Evolutionary conservation across 1,140 invertebrate species (phyloP).

Genomic region (Plectrocnemia conspersa): DNA sequence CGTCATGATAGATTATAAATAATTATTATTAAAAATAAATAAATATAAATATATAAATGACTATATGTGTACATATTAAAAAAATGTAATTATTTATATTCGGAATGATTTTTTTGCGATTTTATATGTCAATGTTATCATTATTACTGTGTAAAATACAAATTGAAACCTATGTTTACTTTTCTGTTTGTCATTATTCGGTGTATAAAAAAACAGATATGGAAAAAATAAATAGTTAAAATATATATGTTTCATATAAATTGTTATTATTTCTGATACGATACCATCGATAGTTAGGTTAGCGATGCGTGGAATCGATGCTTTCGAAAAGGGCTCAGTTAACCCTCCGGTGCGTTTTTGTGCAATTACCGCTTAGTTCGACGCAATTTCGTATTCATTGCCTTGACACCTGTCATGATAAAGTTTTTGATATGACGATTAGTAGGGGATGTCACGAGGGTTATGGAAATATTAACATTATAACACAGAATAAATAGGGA

Average conservation of each 20-base stretch:
- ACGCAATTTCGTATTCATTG: slow-evolving; percentile 10
- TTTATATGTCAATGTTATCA: too few relatives aligned
- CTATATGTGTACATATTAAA: neutral
- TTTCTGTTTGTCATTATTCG: slow-evolving; percentile 17
- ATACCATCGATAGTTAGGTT: too few relatives aligned
- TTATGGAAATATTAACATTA: too few relatives aligned
- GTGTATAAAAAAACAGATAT: slow-evolving; percentile 15
- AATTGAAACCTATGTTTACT: too few relatives aligned
- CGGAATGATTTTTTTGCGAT: neutral
- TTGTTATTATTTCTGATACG: too few relatives aligned
- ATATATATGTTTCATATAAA: too few relatives aligned
- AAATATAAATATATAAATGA: neutral
- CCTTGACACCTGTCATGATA: slow-evolving; percentile 9
- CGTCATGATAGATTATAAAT: slow-evolving; percentile 3
- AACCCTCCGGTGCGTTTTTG: neutral
- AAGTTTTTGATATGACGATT: too few relatives aligned
- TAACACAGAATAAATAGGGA: too few relatives aligned
- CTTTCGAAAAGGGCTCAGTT: neutral
- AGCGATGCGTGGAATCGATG: slow-evolving; percentile 5
- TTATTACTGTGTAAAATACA: too few relatives aligned
- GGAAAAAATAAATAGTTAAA: slow-evolving; percentile 20
- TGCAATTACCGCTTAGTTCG: slow-evolving; percentile 1
- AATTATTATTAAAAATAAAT: slow-evolving; percentile 5
- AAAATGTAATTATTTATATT: slow-evolving; percentile 1
- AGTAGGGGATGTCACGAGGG: too few relatives aligned